Evolutionary conservation across 1,140 invertebrate species (phyloP), one percentile per base, ranked within the genome.

Genomic region (Hyposmocoma kahamanoa): DNA sequence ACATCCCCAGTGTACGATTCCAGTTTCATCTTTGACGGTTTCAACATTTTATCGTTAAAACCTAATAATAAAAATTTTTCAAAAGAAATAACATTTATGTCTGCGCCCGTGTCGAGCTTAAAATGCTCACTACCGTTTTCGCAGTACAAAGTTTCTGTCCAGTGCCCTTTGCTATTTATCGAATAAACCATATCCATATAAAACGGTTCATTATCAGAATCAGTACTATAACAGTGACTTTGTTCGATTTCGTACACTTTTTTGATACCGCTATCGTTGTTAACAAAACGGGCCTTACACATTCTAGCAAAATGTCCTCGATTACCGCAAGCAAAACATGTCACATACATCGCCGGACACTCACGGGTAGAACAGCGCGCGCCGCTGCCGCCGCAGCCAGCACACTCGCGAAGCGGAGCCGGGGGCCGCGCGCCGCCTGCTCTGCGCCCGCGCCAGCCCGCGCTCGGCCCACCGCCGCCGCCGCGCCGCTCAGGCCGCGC

Each of bases 161-260:
- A 52, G 5, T 26, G 52, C 21, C 45, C 28, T 3, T 62, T 36
- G 15, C 58, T 58, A 39, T 48, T 45, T 24, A 49, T 22, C 19
- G 30, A 39, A 53, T 22, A 75, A 49, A 68, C 67, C 9, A 38
- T 19, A 15, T 8, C 10, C 8, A 38, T 38, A 38, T 38, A 38
- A 17, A 38, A 17, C 18, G 34, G 46, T 34, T 47, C 50, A 13
- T 8, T 9, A 4, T 22, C 13, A 34, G n/a, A 10, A 3, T 15
- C 21, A 9, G 28, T 15, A 18, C 57, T 22, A 32, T 22, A 3
- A 24, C 24, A 15, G 21, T 38, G 43, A 17, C 53, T 57, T 59
- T 67, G 18, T 8, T 20, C 18, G 62, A 66, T 63, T 59, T 69
- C 9, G 62, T 53, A 56, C 63, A 71, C 44, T 36, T 46, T 42